phyloP scores from a whole-genome alignment of 2,888 invertebrate species.

The Spilarctia lutea region DNA sequence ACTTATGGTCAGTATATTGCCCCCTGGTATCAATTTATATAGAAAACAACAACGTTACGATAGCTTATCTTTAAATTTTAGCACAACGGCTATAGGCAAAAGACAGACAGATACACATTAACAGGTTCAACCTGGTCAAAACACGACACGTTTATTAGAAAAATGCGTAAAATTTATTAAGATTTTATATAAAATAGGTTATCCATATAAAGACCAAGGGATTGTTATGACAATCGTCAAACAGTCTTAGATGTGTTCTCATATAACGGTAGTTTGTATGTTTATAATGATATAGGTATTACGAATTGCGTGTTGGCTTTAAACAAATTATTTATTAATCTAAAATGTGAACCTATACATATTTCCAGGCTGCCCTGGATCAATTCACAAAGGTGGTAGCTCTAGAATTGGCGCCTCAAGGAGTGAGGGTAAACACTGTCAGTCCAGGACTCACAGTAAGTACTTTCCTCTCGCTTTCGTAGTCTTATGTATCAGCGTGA shows the following conservation, averaged over 20 bases:
- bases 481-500: background rate
- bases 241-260: no score
- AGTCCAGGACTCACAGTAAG: constrained; percentile 19
- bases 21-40: background rate
- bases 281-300: background rate
- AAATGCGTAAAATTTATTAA: no score
- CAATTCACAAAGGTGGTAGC: constrained; percentile 14
- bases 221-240: no score
- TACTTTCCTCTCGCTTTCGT: background rate
- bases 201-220: no score
- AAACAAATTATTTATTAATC: background rate
- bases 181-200: no score
- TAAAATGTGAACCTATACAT: background rate
- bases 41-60: background rate
- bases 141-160: background rate
- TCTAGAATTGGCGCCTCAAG: constrained; percentile 16
- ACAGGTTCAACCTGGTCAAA: background rate
- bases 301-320: background rate
- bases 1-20: background rate
- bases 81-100: background rate
- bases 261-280: no score
- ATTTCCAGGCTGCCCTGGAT: constrained; percentile 9
- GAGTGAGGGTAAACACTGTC: constrained; percentile 15
- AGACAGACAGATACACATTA: background rate
- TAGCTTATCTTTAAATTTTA: background rate